Evolutionary conservation across 2,797 vertebrate genomes (phyloP).

Genomic region (Bothrops alternatus): DNA sequence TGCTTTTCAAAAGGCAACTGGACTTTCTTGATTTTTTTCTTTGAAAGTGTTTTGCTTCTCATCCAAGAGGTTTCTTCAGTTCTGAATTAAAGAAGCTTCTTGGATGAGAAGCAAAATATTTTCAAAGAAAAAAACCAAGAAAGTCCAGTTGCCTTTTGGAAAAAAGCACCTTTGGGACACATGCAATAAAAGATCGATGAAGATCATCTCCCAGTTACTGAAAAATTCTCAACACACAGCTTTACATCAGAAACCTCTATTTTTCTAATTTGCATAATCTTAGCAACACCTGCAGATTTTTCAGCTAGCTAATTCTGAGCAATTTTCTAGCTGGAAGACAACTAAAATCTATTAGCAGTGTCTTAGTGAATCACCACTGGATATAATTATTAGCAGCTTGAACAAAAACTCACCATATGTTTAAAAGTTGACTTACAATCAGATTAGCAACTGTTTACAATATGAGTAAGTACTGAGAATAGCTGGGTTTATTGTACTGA

Average conservation of each 20-base stretch:
- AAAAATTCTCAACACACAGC: background rate
- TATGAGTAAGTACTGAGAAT: background rate
- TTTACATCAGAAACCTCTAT: background rate
- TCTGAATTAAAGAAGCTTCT: too few species aligned
- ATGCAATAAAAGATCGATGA: background rate
- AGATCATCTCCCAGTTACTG: background rate
- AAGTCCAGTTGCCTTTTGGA: too few species aligned
- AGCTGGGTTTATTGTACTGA: background rate
- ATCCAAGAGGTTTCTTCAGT: too few species aligned
- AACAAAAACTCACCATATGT: background rate
- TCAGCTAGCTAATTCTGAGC: background rate
- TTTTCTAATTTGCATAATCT: background rate
- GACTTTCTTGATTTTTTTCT: too few species aligned
- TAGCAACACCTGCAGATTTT: constrained; percentile 25
- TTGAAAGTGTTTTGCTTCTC: too few species aligned
- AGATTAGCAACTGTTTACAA: background rate
- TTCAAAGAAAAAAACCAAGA: too few species aligned
- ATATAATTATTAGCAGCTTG: background rate
- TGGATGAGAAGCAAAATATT: too few species aligned
- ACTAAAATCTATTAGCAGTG: background rate
- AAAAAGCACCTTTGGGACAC: too few species aligned
- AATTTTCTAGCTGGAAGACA: background rate
- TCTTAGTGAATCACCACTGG: too few species aligned
- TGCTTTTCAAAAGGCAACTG: too few species aligned
- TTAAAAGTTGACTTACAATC: background rate